These are phyloP conservation scores for Epicampocera succincta DNA, from an alignment of 2,888 invertebrate species.

Conservation along the genomic window DNA sequence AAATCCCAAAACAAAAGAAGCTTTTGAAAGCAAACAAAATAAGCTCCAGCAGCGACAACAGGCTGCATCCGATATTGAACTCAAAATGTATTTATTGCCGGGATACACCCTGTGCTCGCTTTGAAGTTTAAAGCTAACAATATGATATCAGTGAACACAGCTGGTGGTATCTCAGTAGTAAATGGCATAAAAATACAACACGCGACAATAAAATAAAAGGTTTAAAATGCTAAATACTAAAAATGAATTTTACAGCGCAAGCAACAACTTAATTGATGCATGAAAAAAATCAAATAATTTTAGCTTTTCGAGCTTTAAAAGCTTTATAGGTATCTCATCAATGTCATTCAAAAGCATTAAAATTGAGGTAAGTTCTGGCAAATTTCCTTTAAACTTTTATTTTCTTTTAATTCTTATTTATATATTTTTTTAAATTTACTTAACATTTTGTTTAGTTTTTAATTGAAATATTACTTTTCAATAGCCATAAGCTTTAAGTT, in stretches of 20 bases:
- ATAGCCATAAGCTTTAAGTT: slow-evolving; percentile 54
- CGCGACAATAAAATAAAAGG: background rate
- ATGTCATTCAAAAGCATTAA: slow-evolving; percentile 46
- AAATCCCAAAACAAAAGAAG: slow-evolving; percentile 20
- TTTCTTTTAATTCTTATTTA: slow-evolving; percentile 3
- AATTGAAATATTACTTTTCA: slow-evolving; percentile 6
- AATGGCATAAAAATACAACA: slow-evolving; percentile 77
- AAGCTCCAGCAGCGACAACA: slow-evolving; percentile 16
- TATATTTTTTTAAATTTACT: slow-evolving; percentile 9
- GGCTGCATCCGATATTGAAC: slow-evolving; percentile 10
- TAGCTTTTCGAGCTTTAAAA: slow-evolving; percentile 28
- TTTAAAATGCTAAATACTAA: background rate
- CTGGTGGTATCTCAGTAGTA: slow-evolving; percentile 99
- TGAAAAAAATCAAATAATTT: background rate
- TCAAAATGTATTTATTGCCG: slow-evolving; percentile 85
- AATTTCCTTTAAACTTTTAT: slow-evolving; percentile 5
- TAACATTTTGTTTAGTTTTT: slow-evolving; percentile 14
- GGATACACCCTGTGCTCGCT: slow-evolving; percentile 99
- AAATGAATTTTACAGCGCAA: background rate
- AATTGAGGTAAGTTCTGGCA: slow-evolving; percentile 47
- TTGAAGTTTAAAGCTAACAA: slow-evolving; percentile 82
- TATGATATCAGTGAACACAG: slow-evolving; percentile 93
- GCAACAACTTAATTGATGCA: background rate
- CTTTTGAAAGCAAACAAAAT: slow-evolving; percentile 29
- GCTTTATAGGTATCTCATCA: slow-evolving; percentile 44